Base-by-base conservation (phyloP, 1,140 invertebrate species). In the Lepidurus apus region DNA sequence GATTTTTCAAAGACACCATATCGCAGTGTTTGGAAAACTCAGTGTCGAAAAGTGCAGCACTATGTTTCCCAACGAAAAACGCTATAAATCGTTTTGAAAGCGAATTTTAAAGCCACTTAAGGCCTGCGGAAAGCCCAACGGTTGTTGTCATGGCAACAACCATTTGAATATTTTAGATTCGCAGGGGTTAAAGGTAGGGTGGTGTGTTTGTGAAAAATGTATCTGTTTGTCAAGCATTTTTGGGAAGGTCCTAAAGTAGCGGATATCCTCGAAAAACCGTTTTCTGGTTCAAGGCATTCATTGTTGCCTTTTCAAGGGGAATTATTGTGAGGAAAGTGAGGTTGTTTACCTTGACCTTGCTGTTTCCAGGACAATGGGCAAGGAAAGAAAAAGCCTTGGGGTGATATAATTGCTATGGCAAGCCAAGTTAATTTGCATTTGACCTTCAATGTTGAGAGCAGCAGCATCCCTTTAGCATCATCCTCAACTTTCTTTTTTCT, bases 261-360 rank as follows among this genome's bases (percentile, higher is more conserved):
- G 34, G 34, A 34, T 34, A 34, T 34, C 34, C 34, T 34, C 3
- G 3, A 2, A 3, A 34, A 34, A 34, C 2, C 34, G 34, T 34
- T 34, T 34, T 34, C 34, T 34, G 34, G 34, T 34, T 34, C 34
- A 34, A 34, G 34, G 34, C 34, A 3, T 34, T 34, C 34, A 3
- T 34, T 34, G 34, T 34, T 34, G 53, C 21, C 6, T 65, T 17
- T 65, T 17, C 8, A 65, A 17, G 53, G 53, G 53, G 53, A 65
- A 65, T n/a, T n/a, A 9, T 47, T 1, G 21, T 21, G 21, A 65
- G 0, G 53, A 65, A 65, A 65, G 53, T 65, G 53, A 65, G 53
- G 53, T 65, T 65, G 53, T 65, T 65, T 65, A 65, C 53, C 53
- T 65, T 65, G 53, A 65, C 53, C 53, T 65, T 65, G 53, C 53